Percentiles rank a stretch among this genome's conserved stretches.
phyloP scores from a whole-genome alignment of 2,888 invertebrate species.

The Acronicta alni region DNA sequence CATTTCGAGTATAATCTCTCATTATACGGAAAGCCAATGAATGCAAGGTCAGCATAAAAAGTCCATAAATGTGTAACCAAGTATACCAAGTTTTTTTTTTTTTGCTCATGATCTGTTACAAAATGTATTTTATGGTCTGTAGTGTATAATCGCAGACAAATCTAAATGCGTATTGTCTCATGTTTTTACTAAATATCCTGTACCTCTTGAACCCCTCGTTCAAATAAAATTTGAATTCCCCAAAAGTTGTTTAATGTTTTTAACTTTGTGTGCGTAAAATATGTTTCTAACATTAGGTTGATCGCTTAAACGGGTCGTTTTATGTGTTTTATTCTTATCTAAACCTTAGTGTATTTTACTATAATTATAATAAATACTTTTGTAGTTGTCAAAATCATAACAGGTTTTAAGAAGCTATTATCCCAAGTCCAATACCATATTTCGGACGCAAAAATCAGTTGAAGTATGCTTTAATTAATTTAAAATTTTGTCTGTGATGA shows the following conservation, averaged over 20 bases:
- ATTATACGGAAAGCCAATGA: too few relatives aligned
- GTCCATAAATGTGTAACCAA: too few relatives aligned
- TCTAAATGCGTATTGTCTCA: too few relatives aligned
- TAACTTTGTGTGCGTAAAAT: constrained; percentile 18
- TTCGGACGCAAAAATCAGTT: constrained; percentile 22
- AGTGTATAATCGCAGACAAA: too few relatives aligned
- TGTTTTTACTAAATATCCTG: too few relatives aligned
- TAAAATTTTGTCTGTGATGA: constrained; percentile 59
- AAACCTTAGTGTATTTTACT: background rate
- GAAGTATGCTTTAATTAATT: constrained; percentile 31
- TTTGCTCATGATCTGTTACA: too few relatives aligned
- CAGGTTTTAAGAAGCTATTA: constrained; percentile 8
- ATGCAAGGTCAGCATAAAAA: too few relatives aligned
- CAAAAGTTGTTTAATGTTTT: too few relatives aligned
- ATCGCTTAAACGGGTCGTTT: constrained; percentile 8
- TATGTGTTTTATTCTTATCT: constrained; percentile 14
- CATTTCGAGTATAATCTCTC: too few relatives aligned
- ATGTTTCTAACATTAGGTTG: background rate
- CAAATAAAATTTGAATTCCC: background rate
- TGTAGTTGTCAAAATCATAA: constrained; percentile 7
- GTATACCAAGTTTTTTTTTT: too few relatives aligned
- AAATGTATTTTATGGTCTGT: too few relatives aligned
- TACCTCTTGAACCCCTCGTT: too few relatives aligned
- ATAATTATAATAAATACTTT: constrained; percentile 1
- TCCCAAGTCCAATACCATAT: constrained; percentile 14